phyloP scores from a whole-genome alignment of 1,140 invertebrate species.

The Ridgeia piscesae region DNA sequence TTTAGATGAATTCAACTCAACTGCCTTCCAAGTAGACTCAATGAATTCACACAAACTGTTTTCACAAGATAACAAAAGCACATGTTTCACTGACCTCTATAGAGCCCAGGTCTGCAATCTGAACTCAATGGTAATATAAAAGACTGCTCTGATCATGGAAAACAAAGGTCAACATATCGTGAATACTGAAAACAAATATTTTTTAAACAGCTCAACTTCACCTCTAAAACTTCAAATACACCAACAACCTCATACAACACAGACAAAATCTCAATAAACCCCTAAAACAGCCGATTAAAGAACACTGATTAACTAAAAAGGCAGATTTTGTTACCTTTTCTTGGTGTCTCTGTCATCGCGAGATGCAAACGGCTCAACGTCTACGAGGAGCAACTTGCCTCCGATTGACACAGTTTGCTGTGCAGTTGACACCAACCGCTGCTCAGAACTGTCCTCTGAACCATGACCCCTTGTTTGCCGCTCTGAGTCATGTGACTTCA shows the following conservation, averaged over 20 bases:
- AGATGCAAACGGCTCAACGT: constrained; percentile 15
- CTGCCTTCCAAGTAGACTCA: no score
- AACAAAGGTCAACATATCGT: no score
- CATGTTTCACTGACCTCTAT: no score
- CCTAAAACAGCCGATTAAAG: not conserved
- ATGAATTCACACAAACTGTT: no score
- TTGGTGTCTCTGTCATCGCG: constrained; percentile 7
- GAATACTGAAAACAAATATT: not conserved
- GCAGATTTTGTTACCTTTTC: not conserved
- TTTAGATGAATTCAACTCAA: no score
- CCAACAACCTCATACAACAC: not conserved
- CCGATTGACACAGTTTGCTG: constrained; percentile 2
- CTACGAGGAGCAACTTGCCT: not conserved
- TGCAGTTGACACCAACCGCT: not conserved
- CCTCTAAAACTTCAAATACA: not conserved
- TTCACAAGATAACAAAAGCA: no score
- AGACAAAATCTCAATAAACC: not conserved
- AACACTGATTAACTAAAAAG: not conserved
- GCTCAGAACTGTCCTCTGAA: not conserved
- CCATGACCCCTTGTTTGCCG: not conserved
- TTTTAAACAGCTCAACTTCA: not conserved
- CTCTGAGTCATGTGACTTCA: constrained; percentile 6
- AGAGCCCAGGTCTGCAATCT: no score
- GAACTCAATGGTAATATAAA: no score
- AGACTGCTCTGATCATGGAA: no score